Evolutionary conservation across 2,113 vertebrate genomes (phyloP).

Genomic region (Daphoenositta chrysoptera): DNA sequence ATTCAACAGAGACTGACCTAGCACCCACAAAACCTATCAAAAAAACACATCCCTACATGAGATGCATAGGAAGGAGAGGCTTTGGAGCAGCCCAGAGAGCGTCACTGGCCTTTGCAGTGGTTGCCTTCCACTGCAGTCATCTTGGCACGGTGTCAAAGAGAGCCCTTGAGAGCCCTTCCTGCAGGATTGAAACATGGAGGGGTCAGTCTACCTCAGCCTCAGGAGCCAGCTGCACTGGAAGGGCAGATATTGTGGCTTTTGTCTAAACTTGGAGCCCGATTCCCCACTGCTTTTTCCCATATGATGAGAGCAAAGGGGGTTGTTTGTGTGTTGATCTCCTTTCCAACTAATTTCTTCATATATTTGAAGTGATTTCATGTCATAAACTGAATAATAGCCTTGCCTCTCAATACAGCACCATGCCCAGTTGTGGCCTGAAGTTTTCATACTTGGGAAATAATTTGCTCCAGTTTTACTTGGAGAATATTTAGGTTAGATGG

Average conservation of each 20-base stretch:
- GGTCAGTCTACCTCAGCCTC: background rate
- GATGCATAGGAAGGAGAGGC: accelerated
- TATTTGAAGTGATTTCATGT: background rate
- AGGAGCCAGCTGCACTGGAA: background rate
- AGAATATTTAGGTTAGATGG: background rate
- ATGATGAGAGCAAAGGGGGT: background rate
- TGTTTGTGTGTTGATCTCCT: background rate
- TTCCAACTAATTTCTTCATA: background rate
- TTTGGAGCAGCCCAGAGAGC: background rate
- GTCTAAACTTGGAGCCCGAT: background rate
- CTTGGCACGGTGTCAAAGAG: background rate
- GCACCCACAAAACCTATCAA: background rate
- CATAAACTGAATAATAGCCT: background rate
- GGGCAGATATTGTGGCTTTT: background rate
- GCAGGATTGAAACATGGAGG: background rate
- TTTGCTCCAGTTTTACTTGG: background rate
- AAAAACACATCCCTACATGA: background rate
- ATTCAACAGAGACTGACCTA: background rate
- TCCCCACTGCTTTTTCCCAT: background rate
- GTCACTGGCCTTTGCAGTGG: background rate
- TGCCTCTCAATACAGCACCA: background rate
- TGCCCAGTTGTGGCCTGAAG: background rate
- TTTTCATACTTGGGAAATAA: background rate
- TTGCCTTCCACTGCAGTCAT: background rate
- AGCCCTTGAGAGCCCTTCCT: background rate